Percentiles rank a stretch among this genome's conserved stretches.
These are phyloP conservation scores for Monochamus saltuarius DNA, from an alignment of 1,140 invertebrate genomes.

Conservation along the genomic window DNA sequence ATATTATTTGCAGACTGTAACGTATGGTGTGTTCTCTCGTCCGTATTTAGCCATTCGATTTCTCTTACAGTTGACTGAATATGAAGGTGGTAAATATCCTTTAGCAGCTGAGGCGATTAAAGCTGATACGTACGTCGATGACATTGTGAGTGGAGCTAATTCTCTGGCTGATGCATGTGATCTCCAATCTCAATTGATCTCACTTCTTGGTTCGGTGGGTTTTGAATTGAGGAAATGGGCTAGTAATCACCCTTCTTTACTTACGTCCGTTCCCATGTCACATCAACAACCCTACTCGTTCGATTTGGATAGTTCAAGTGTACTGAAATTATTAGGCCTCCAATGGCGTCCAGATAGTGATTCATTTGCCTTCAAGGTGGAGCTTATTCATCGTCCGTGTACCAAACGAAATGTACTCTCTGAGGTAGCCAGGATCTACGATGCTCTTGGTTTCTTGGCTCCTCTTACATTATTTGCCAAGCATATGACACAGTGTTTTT, in stretches of 20 bases:
- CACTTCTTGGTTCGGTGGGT: constrained; percentile 12
- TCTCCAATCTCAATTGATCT: constrained; percentile 11
- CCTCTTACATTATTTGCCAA: constrained; percentile 5
- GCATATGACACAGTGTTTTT: background rate
- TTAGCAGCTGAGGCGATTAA: background rate
- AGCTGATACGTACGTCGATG: constrained; percentile 38
- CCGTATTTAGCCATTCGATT: constrained; percentile 31
- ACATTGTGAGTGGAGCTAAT: constrained; percentile 30
- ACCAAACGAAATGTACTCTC: constrained; percentile 11
- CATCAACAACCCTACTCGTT: constrained; percentile 4
- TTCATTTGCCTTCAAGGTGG: constrained; percentile 9
- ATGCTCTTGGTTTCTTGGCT: constrained; percentile 15
- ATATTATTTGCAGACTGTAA: constrained; percentile 38
- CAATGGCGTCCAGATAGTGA: constrained; percentile 7
- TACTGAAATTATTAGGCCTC: constrained; percentile 5
- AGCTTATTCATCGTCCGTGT: background rate
- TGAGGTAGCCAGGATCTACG: constrained; percentile 12
- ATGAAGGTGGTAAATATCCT: constrained; percentile 14
- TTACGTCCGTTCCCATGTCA: background rate
- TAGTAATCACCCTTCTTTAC: constrained; percentile 13
- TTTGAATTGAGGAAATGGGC: constrained; percentile 24
- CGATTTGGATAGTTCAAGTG: background rate
- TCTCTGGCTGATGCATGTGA: constrained; percentile 2
- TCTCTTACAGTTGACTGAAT: constrained; percentile 24
- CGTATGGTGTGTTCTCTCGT: constrained; percentile 23